Evolutionary conservation across 2,888 invertebrate species (phyloP), one percentile per base, ranked within the genome.

Genomic region (Morpho deidamia): DNA sequence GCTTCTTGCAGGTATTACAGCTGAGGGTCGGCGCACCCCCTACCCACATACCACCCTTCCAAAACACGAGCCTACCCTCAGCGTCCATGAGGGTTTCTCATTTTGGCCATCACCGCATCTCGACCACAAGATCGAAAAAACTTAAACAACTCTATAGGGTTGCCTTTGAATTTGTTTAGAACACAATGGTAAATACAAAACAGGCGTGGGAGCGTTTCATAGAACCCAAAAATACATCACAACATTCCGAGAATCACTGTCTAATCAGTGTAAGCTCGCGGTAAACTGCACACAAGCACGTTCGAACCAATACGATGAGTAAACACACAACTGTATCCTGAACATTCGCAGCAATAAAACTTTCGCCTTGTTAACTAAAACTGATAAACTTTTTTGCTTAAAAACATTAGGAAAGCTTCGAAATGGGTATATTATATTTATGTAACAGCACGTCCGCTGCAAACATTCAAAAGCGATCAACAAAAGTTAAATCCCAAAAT

Each of bases 41-140:
- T 65, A 84, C 87, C 86, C 86, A 87, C 59, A 88, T 70, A 48
- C 88, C 88, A 38, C 80, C 78, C 70, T 88, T 87, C 88, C 88
- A 88, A 66, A 87, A 87, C 61, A 87, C 78, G 56, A 88, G 70
- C 39, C 84, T 76, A 53, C 88, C 89, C 66, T 88, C 88, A 76
- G 80, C 80, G 71, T 88, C 88, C 88, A 88, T 88, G 62, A 69
- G 71, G 68, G 56, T 65, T 54, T 60, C 50, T 60, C 74, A 78
- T 70, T 48, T 60, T 69, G 65, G 67, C 62, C 65, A 59, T 56
- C 45, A 40, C 39, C 4, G 45, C 47, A 53, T 50, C 51, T 41
- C 51, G 32, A 42, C 32, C 12, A 7, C 34, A 33, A 44, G 11
- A 11, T 39, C 35, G 35, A 10, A 8, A n/a, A 37, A 8, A 37